Evolutionary conservation across 2,888 invertebrate species (phyloP).

Genomic region (Parasteatoda lunata): DNA sequence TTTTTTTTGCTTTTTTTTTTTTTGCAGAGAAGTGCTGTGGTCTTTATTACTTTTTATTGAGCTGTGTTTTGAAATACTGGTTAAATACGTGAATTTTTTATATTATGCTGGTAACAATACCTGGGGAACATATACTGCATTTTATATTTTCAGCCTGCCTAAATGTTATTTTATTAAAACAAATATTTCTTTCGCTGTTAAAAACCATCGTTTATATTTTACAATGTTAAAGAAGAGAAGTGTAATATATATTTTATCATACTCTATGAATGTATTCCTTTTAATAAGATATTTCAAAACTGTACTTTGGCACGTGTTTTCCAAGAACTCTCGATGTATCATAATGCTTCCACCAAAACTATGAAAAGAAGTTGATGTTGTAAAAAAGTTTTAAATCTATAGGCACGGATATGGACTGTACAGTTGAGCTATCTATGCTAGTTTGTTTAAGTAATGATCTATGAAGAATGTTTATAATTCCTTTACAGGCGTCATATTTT

Average conservation of each 20-base stretch:
- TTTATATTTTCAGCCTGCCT: slow-evolving; percentile 43
- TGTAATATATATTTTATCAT: slow-evolving; percentile 45
- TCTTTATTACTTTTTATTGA: background rate
- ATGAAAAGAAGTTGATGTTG: background rate
- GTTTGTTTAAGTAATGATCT: background rate
- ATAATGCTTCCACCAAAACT: background rate
- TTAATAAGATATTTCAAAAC: background rate
- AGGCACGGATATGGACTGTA: background rate
- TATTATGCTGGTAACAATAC: slow-evolving; percentile 3
- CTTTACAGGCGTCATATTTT: slow-evolving; percentile 16
- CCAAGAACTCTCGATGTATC: background rate
- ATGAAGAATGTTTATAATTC: slow-evolving; percentile 41
- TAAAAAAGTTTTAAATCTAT: background rate
- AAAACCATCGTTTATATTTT: slow-evolving; percentile 39
- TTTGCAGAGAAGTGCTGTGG: background rate
- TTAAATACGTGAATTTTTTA: too few relatives aligned
- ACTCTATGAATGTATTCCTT: background rate
- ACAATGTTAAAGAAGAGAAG: slow-evolving; percentile 15
- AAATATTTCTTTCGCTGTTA: slow-evolving; percentile 28
- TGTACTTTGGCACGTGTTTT: background rate
- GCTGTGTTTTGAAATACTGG: background rate
- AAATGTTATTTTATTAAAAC: slow-evolving; percentile 53
- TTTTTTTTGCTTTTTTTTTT: too few relatives aligned
- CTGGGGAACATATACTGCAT: slow-evolving; percentile 58
- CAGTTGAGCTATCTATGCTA: background rate